Evolutionary conservation across 2,113 vertebrate genomes (phyloP).

Genomic region (Sigmodon hispidus): DNA sequence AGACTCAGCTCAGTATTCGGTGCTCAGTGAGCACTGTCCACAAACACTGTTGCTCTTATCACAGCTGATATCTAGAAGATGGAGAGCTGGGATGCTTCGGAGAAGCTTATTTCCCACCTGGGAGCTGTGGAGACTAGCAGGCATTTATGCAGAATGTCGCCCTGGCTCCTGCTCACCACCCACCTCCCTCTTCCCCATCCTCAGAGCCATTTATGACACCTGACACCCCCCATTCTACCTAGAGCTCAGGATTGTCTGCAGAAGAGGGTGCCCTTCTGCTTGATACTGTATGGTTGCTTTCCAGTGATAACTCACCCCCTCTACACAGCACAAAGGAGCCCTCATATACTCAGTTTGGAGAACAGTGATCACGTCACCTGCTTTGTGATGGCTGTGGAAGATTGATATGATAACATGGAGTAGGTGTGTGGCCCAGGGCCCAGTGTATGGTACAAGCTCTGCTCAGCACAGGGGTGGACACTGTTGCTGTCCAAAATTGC

Average conservation of each 20-base stretch:
- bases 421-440: background rate
- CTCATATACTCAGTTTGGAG: background rate
- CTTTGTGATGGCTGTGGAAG: background rate
- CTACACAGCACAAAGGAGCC: no score
- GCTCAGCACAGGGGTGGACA: background rate
- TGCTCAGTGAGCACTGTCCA: background rate
- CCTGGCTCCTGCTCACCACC: background rate
- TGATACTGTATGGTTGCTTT: background rate
- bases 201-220: background rate
- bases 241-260: background rate
- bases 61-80: fast-evolving
- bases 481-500: background rate
- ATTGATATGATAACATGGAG: no score
- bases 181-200: background rate
- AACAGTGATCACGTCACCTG: background rate
- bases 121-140: no score
- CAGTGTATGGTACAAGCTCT: background rate
- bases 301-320: no score
- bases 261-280: background rate
- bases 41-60: background rate
- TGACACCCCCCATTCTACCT: background rate
- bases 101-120: background rate
- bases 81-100: background rate
- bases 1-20: background rate
- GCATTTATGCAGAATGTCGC: background rate